A percentile compares a stretch with the other conserved stretches of the same genome.
Evolutionary conservation across 2,113 vertebrate genomes (phyloP).

Genomic region (Fulmarus glacialis): DNA sequence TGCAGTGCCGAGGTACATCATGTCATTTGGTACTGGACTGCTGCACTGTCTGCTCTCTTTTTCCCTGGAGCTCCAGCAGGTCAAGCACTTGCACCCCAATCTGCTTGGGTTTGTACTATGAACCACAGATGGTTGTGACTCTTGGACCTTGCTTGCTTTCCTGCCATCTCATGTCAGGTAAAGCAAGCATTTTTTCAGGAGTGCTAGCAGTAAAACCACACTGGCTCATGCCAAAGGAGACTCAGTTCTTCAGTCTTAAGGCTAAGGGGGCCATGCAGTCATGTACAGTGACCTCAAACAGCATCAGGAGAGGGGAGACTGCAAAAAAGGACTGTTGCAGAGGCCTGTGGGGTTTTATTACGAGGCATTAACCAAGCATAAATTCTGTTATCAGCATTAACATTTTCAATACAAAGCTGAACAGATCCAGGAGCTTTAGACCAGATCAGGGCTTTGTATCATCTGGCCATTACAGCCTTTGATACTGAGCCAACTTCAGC

Average conservation of each 20-base stretch:
- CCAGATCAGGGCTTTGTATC: constrained; percentile 5
- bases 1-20: background rate
- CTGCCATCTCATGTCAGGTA: background rate
- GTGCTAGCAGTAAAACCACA: background rate
- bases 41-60: background rate
- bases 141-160: background rate
- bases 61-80: background rate
- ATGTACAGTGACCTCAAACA: background rate
- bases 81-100: background rate
- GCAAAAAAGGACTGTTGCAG: background rate
- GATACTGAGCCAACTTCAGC: background rate
- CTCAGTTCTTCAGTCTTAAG: background rate
- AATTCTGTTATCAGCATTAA: constrained; percentile 9
- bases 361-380: background rate
- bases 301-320: background rate
- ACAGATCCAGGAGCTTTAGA: constrained; percentile 9
- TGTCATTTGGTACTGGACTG: too few species aligned
- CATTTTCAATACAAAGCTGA: constrained; percentile 10
- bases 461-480: constrained; percentile 27
- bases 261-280: background rate
- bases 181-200: background rate
- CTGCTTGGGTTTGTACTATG: background rate
- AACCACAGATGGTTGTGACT: background rate
- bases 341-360: background rate
- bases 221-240: background rate